Percentiles rank a stretch among this genome's conserved stretches.
Evolutionary conservation across 2,113 vertebrate species (phyloP).

Genomic region (Anhinga rufa): DNA sequence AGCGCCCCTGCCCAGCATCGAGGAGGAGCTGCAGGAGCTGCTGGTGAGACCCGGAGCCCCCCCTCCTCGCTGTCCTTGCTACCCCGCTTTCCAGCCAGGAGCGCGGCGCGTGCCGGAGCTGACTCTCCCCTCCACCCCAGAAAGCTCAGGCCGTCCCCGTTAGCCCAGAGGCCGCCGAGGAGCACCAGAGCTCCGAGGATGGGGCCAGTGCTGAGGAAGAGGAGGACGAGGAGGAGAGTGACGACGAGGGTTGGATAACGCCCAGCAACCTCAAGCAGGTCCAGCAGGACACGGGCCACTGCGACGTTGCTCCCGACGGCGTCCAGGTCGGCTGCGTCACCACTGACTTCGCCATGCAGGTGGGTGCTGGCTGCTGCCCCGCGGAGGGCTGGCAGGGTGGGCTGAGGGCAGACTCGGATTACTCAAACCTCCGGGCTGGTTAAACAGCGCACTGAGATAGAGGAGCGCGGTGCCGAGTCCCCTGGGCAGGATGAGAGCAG

Average conservation of each 20-base stretch:
- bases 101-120: fast-evolving
- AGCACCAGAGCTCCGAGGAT: not conserved
- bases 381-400: fast-evolving
- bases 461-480: fast-evolving
- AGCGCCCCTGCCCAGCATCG: slow-evolving; percentile 76
- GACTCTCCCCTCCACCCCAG: not conserved
- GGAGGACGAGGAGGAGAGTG: slow-evolving; percentile 47
- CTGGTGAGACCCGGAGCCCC: slow-evolving; percentile 72
- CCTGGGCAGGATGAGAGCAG: not conserved
- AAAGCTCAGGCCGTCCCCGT: not conserved
- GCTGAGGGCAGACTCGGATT: not conserved
- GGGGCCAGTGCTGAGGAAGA: slow-evolving; percentile 42
- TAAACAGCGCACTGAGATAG: fast-evolving
- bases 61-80: not conserved
- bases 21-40: slow-evolving; percentile 78
- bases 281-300: slow-evolving; percentile 75
- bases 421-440: not conserved
- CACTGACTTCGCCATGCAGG: slow-evolving; percentile 97
- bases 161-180: not conserved
- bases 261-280: slow-evolving; percentile 88
- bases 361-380: not conserved
- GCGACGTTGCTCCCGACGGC: slow-evolving; percentile 45
- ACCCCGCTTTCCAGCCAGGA: not conserved
- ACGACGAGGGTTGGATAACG: slow-evolving; percentile 87
- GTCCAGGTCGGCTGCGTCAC: slow-evolving; percentile 90